Percentiles rank a stretch among this genome's conserved stretches.
phyloP scores from a whole-genome alignment of 2,113 vertebrate genomes.

The Phyllopteryx taeniolatus region DNA sequence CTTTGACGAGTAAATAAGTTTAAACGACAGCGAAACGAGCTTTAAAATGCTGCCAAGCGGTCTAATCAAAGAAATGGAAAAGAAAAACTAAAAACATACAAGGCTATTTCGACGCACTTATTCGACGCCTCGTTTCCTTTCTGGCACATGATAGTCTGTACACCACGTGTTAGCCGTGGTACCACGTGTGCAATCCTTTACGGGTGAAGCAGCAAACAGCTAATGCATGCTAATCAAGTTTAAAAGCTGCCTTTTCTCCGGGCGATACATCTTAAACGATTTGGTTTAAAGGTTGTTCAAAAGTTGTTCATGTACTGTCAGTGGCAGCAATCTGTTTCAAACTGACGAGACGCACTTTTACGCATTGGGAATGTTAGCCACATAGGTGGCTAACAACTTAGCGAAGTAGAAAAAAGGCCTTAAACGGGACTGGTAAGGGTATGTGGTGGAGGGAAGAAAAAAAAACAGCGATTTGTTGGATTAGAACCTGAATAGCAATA shows the following conservation, averaged over 20 bases:
- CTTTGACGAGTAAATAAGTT: too few relatives aligned
- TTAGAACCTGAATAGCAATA: too few relatives aligned
- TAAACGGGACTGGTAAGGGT: neutral
- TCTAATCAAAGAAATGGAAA: too few relatives aligned
- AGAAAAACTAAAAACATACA: too few relatives aligned
- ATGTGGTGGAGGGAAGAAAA: neutral
- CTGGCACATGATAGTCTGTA: neutral
- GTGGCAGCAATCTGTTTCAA: fast-evolving
- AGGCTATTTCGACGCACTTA: too few relatives aligned
- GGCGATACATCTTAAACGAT: fast-evolving
- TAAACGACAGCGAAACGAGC: too few relatives aligned
- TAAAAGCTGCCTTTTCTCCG: fast-evolving
- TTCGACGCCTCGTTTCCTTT: neutral
- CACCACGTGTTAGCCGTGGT: neutral
- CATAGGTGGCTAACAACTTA: slow-evolving; percentile 10
- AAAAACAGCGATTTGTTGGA: neutral
- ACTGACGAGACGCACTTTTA: neutral
- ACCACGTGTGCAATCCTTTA: slow-evolving; percentile 33
- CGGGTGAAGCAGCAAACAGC: neutral
- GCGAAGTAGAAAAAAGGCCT: slow-evolving; percentile 19
- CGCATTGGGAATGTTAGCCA: neutral
- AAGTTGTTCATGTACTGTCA: fast-evolving
- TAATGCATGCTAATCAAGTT: slow-evolving; percentile 16
- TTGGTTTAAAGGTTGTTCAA: too few relatives aligned
- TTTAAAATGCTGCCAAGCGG: too few relatives aligned